Evolutionary conservation across 2,113 vertebrate species (phyloP).

Genomic region (Gobio gobio): DNA sequence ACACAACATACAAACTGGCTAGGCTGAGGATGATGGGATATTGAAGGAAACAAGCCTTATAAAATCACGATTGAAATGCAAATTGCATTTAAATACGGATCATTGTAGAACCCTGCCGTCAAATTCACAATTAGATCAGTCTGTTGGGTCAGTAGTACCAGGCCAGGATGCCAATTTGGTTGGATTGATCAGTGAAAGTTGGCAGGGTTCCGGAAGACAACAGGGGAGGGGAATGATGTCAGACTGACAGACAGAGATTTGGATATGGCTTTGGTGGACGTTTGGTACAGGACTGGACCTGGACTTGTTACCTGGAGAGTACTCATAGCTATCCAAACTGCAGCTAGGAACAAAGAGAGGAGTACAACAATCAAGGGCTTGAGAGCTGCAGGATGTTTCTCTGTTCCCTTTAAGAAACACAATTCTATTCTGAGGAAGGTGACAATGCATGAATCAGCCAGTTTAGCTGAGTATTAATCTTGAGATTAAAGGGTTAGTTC

Average conservation of each 20-base stretch:
- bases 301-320: constrained; percentile 74
- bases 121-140: background rate
- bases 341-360: constrained; percentile 72
- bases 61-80: background rate
- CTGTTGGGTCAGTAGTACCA: background rate
- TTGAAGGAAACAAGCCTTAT: background rate
- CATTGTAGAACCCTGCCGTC: constrained; percentile 28
- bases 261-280: constrained; percentile 18
- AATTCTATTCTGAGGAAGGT: background rate
- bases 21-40: background rate
- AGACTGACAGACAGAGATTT: background rate
- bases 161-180: background rate
- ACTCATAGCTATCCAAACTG: constrained; percentile 77
- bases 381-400: background rate
- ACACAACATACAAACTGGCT: background rate
- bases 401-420: background rate
- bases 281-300: constrained; percentile 22
- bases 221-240: background rate
- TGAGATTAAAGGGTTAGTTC: too few species aligned
- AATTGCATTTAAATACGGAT: background rate
- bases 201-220: background rate
- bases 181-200: background rate
- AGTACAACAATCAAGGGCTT: constrained; percentile 58
- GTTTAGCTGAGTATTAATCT: background rate
- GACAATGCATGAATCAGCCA: background rate